Evolutionary conservation across 2,888 invertebrate species (phyloP).

Genomic region (Mythimna impura): DNA sequence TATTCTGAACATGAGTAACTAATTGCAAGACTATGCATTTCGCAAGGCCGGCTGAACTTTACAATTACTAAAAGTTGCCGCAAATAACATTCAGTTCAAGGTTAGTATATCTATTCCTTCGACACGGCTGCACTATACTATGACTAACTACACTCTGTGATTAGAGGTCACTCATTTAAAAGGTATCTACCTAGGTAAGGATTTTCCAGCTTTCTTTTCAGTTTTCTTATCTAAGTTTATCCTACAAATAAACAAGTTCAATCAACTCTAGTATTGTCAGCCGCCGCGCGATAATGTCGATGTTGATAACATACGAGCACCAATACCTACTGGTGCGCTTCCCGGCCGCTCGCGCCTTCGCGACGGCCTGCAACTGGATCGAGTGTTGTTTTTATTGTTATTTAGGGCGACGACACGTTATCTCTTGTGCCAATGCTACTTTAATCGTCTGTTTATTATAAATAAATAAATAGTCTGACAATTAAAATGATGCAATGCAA

Average conservation of each 20-base stretch:
- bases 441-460: slow-evolving; percentile 12
- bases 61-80: neutral
- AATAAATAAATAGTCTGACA: slow-evolving; percentile 9
- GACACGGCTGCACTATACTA: neutral
- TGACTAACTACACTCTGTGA: too few species aligned
- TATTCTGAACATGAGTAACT: neutral
- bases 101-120: neutral
- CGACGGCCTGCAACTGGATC: neutral
- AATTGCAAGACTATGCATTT: neutral
- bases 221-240: neutral
- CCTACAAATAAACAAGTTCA: slow-evolving; percentile 32
- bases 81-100: neutral
- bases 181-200: neutral
- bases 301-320: slow-evolving; percentile 26
- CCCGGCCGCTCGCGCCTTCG: neutral
- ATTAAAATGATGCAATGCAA: slow-evolving; percentile 11
- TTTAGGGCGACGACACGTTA: slow-evolving; percentile 68
- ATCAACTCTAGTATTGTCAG: slow-evolving; percentile 21
- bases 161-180: neutral
- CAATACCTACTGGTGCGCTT: neutral
- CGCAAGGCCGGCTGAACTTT: neutral
- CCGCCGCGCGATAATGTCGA: slow-evolving; percentile 6
- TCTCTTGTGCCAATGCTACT: slow-evolving; percentile 53
- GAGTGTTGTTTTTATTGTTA: slow-evolving; percentile 50
- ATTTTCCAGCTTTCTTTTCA: neutral